Evolutionary conservation across 2,888 invertebrate species (phyloP).

Genomic region (Conops quadrifasciatus): DNA sequence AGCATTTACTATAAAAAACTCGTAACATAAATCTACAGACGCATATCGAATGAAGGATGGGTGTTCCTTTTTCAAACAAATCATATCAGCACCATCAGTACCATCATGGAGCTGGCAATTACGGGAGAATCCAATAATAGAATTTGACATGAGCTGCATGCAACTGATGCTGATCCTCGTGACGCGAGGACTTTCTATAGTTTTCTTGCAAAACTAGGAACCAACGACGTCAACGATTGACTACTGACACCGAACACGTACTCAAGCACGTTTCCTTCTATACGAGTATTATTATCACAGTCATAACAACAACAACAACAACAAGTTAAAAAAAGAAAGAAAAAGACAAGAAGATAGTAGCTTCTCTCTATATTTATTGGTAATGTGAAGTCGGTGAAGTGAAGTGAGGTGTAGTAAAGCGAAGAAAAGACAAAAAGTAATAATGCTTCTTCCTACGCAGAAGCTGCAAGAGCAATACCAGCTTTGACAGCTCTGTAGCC

Average conservation of each 20-base stretch:
- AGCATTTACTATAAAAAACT: background rate
- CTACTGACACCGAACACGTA: conserved; percentile 9
- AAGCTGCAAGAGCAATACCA: background rate
- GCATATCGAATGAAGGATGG: background rate
- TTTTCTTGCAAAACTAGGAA: conserved; percentile 6
- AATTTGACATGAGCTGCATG: background rate
- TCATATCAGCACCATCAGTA: background rate
- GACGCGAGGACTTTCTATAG: background rate
- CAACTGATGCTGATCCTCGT: background rate
- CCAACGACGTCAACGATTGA: conserved; percentile 3
- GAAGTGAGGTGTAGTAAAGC: background rate
- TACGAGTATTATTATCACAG: background rate
- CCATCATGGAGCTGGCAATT: background rate
- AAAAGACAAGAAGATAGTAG: conserved; percentile 6
- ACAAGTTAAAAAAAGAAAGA: background rate
- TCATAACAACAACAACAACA: background rate
- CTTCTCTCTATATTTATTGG: background rate
- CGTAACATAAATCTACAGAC: background rate
- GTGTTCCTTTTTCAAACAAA: background rate
- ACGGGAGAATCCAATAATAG: background rate
- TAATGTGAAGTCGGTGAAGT: background rate
- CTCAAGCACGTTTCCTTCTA: background rate
- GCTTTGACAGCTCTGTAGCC: conserved; percentile 14
- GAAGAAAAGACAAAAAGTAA: background rate
- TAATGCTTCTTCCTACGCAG: conserved; percentile 6